Evolutionary conservation across 2,113 vertebrate genomes (phyloP).

Genomic region (Alouatta palliata): DNA sequence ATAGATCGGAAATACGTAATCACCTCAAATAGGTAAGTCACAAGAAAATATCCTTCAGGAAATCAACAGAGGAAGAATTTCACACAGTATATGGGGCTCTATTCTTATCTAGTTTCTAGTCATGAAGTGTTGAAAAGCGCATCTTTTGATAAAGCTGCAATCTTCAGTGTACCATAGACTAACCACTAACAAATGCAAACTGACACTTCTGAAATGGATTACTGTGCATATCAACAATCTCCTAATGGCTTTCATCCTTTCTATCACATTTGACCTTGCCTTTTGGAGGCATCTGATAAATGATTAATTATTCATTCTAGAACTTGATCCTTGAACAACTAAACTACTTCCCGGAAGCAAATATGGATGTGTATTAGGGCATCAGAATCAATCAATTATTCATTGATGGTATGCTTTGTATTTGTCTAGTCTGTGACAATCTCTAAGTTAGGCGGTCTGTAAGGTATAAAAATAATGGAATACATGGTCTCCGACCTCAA

Average conservation of each 20-base stretch:
- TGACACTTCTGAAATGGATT: constrained; percentile 73
- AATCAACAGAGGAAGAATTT: not conserved
- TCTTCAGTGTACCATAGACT: constrained; percentile 17
- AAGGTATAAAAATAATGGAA: constrained; percentile 55
- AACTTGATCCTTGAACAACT: constrained; percentile 77
- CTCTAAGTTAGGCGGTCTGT: constrained; percentile 8
- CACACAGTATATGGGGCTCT: not conserved
- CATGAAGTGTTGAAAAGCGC: constrained; percentile 64
- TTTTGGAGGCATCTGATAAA: constrained; percentile 74
- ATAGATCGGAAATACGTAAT: not conserved
- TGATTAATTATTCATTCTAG: constrained; percentile 79
- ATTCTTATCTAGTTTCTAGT: not conserved
- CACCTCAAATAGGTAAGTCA: not conserved
- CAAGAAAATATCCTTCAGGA: not conserved
- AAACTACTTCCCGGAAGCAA: constrained; percentile 80
- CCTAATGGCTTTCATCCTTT: constrained; percentile 76
- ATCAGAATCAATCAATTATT: constrained; percentile 75
- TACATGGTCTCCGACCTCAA: constrained; percentile 31
- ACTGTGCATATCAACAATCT: constrained; percentile 72
- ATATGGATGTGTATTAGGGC: constrained; percentile 74
- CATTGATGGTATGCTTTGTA: constrained; percentile 66
- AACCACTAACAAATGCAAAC: constrained; percentile 72
- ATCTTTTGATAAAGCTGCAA: constrained; percentile 51
- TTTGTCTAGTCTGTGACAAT: constrained; percentile 53
- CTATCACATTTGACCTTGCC: constrained; percentile 78